phyloP scores from a whole-genome alignment of 1,140 invertebrate species.

The Chrysomallon squamiferum region DNA sequence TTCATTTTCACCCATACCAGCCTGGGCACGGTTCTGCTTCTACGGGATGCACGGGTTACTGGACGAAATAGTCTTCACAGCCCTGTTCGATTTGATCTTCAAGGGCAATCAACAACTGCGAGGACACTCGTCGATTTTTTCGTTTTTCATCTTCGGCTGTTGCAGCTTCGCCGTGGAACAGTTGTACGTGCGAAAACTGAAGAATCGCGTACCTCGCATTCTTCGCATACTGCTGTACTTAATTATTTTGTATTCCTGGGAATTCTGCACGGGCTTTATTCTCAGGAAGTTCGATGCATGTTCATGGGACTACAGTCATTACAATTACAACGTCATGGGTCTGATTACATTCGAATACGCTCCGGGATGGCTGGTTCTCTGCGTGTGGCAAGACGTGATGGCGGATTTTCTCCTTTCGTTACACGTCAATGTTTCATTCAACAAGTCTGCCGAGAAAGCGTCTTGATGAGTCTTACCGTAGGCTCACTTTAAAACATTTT shows the following conservation, averaged over 20 bases:
- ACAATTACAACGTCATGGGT: conserved; percentile 61
- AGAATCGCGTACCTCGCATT: not conserved
- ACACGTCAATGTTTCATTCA: conserved; percentile 12
- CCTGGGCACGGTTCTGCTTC: conserved; percentile 61
- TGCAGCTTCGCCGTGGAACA: conserved; percentile 63
- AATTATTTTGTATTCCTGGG: conserved; percentile 63
- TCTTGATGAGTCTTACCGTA: not conserved
- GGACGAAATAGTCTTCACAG: conserved; percentile 67
- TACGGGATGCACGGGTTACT: conserved; percentile 67
- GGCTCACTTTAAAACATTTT: too few relatives aligned
- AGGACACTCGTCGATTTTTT: conserved; percentile 65
- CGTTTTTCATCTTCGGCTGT: conserved; percentile 66
- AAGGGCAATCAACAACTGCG: conserved; percentile 62
- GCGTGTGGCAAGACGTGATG: conserved; percentile 40
- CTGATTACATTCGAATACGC: conserved; percentile 67
- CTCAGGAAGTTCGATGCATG: conserved; percentile 64
- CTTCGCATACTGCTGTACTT: conserved; percentile 61
- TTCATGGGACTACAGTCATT: conserved; percentile 68
- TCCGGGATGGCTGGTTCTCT: conserved; percentile 61
- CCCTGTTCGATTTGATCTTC: conserved; percentile 63
- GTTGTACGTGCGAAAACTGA: conserved; percentile 26
- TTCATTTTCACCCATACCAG: conserved; percentile 26
- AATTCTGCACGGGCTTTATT: conserved; percentile 60
- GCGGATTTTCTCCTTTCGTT: conserved; percentile 40
- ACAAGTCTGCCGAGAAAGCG: not conserved